Evolutionary conservation across 2,888 invertebrate species (phyloP), one percentile per base, ranked within the genome.

Genomic region (Chrysomela aeneicollis): DNA sequence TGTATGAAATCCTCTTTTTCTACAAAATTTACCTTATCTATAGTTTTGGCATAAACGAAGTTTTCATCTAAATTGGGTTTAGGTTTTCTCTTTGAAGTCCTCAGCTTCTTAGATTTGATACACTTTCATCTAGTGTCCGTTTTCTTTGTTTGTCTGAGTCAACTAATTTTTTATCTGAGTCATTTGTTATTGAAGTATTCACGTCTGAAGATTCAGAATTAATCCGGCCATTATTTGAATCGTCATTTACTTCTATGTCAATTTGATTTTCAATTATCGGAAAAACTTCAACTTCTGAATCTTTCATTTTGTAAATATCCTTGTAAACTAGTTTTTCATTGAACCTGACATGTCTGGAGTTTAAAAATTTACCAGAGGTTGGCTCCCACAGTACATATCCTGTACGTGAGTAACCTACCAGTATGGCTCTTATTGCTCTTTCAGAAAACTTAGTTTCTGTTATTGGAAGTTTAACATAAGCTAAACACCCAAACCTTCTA

Each of bases 281-380:
- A 50, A 17, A 17, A 50, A 17, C 21, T 8, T 18, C 17, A 2
- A 51, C 22, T 21, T 51, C 22, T 51, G 15, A 51, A 51, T 21
- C 1, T 12, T 30, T 17, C 26, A 17, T 50, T 57, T 55, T 18
- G 57, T 71, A 71, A 55, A 60, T 58, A 26, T 74, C 66, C 32
- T 69, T 69, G 58, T 69, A 75, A 17, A 69, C 68, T 15, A 73
- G 26, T 66, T 67, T 74, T 61, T 74, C 69, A 49, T 67, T 61
- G 50, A 74, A 73, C 50, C 71, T 59, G 2, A 70, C 69, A 61
- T 74, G 71, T 59, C 71, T 67, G 1, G 71, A 32, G 15, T 60
- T 47, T 32, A 60, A 22, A 19, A 60, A 60, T 60, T 52, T 60
- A 3, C 52, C 26, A 53, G 21, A 26, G 4, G 64, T 68, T 26